Conservation (phyloP, 1,140 invertebrate genomes). For the Glossosoma conforme region DNA sequence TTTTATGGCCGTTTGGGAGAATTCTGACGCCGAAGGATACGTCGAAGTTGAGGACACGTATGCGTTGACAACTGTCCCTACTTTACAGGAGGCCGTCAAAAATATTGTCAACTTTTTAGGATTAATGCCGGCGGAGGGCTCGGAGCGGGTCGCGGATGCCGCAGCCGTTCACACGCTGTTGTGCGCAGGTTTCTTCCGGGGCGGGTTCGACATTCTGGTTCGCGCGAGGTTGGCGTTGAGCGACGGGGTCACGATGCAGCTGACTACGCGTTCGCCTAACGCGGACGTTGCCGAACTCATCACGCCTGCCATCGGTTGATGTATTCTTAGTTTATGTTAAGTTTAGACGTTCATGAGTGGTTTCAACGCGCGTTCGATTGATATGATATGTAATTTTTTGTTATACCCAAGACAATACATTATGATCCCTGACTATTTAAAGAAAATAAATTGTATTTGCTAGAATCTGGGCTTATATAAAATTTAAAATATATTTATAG, state of each 20-base stretch:
- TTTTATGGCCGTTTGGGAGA: conserved; percentile 73
- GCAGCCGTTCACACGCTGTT: conserved; percentile 77
- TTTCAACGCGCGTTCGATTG: too few species aligned
- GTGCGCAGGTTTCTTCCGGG: conserved; percentile 61
- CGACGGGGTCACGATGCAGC: conserved; percentile 70
- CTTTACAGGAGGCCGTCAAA: conserved; percentile 81
- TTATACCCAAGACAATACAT: too few species aligned
- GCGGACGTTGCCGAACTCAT: conserved; percentile 78
- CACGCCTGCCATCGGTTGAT: conserved; percentile 77
- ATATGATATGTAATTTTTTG: too few species aligned
- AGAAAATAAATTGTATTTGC: too few species aligned
- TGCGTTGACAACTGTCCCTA: conserved; percentile 73
- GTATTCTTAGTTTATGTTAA: conserved; percentile 4
- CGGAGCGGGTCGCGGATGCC: conserved; percentile 79
- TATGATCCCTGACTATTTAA: too few species aligned
- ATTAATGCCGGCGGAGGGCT: conserved; percentile 79
- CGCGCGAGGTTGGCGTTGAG: conserved; percentile 76
- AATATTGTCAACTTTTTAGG: conserved; percentile 86
- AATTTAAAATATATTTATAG: too few species aligned
- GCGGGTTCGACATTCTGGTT: conserved; percentile 85
- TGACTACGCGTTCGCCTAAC: conserved; percentile 60
- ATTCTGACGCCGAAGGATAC: conserved; percentile 43
- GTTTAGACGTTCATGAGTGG: too few species aligned
- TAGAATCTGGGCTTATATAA: too few species aligned
- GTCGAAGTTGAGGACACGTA: conserved; percentile 87